Conservation (phyloP, 2,888 invertebrate species). For the Pandemis corylana region DNA sequence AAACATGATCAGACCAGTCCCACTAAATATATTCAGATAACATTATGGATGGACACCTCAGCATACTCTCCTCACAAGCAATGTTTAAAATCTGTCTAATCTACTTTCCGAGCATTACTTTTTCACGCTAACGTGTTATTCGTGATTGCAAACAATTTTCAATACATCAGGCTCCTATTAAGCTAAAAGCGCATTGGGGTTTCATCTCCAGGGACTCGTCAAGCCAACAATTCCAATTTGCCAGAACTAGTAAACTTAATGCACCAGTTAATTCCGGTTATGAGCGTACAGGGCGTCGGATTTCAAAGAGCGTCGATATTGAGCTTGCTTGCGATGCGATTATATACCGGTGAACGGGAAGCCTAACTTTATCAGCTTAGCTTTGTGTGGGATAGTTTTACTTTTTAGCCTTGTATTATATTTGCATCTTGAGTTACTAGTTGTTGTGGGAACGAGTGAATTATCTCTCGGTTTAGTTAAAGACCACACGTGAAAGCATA, state of each 20-base stretch:
- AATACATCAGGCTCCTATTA: not conserved
- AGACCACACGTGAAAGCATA: too few species aligned
- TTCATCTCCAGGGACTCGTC: not conserved
- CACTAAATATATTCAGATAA: too few species aligned
- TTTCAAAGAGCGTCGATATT: conserved; percentile 16
- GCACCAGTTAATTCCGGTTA: conserved; percentile 45
- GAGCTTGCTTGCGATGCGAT: conserved; percentile 26
- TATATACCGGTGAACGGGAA: conserved; percentile 24
- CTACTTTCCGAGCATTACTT: too few species aligned
- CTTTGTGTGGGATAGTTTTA: conserved; percentile 24
- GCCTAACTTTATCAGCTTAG: conserved; percentile 27
- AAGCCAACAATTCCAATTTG: conserved; percentile 29
- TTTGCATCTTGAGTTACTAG: not conserved
- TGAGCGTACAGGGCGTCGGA: conserved; percentile 41
- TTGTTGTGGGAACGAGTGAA: not conserved
- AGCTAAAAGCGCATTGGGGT: not conserved
- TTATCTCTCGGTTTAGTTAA: not conserved
- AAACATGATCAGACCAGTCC: too few species aligned
- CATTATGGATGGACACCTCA: too few species aligned
- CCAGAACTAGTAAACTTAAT: conserved; percentile 21
- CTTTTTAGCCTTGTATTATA: not conserved
- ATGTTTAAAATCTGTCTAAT: too few species aligned
- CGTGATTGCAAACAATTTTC: not conserved
- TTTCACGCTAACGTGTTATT: too few species aligned
- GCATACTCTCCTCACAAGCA: too few species aligned